Percentiles rank a stretch among this genome's conserved stretches.
Conservation (phyloP, 2,797 vertebrate genomes). For the Protonibea diacanthus region DNA sequence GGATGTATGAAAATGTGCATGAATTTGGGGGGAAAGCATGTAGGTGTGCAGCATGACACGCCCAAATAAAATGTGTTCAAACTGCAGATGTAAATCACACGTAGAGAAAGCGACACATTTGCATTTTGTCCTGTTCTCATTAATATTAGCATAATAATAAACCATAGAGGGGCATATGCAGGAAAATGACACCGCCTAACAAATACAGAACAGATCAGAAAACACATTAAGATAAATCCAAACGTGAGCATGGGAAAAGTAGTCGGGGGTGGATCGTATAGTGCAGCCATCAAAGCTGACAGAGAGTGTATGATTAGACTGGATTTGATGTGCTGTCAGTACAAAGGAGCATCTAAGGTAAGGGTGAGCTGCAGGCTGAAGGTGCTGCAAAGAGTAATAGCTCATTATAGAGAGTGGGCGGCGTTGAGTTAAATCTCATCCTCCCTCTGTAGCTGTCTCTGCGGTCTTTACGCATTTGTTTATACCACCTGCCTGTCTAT, state of each 20-base stretch:
- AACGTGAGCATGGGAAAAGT: not conserved
- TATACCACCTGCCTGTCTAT: not conserved
- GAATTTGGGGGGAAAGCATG: not conserved
- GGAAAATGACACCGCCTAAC: not conserved
- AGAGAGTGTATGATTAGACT: not conserved
- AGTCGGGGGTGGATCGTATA: not conserved
- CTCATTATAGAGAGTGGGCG: not conserved
- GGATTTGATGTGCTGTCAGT: conserved; percentile 3
- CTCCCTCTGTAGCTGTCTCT: not conserved
- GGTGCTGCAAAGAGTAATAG: not conserved
- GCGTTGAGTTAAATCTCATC: conserved; percentile 19
- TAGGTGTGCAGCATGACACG: not conserved
- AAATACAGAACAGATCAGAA: not conserved
- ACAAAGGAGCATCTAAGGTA: not conserved
- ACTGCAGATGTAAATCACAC: conserved; percentile 10
- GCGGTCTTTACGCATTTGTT: not conserved
- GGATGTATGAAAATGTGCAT: not conserved
- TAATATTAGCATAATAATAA: conserved; percentile 6
- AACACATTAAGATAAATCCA: not conserved
- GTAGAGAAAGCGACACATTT: not conserved
- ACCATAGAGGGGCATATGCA: not conserved
- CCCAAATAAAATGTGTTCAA: not conserved
- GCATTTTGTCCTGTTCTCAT: not conserved
- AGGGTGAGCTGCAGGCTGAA: not conserved
- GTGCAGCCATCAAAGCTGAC: not conserved